A percentile compares a stretch with the other conserved stretches of the same genome.
phyloP scores from a whole-genome alignment of 2,888 invertebrate species.

The Slavum lentiscoides region DNA sequence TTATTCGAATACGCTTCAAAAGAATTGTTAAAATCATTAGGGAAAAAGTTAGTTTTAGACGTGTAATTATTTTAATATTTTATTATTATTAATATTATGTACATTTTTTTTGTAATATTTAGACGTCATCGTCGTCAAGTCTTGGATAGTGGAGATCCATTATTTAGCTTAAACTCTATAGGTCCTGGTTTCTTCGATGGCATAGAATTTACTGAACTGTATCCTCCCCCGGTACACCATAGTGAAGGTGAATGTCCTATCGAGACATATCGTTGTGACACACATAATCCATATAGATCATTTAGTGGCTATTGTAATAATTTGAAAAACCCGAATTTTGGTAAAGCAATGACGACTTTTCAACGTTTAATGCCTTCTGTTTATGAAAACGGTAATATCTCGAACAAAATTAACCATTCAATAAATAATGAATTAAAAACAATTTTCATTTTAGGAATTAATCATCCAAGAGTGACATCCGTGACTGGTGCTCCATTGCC shows the following conservation, averaged over 20 bases:
- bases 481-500: constrained; percentile 78
- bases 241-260: constrained; percentile 70
- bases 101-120: background rate
- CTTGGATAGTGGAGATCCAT: constrained; percentile 65
- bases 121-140: constrained; percentile 68
- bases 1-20: constrained; percentile 85
- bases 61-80: too few relatives aligned
- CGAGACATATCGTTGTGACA: constrained; percentile 61
- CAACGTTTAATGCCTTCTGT: constrained; percentile 80
- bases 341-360: constrained; percentile 83
- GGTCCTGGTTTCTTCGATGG: constrained; percentile 72
- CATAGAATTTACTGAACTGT: constrained; percentile 74
- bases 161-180: constrained; percentile 62
- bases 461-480: constrained; percentile 74
- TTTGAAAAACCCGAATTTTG: constrained; percentile 77
- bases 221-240: constrained; percentile 61
- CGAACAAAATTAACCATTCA: background rate
- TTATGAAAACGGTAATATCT: constrained; percentile 77
- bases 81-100: background rate
- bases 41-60: constrained; percentile 41
- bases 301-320: constrained; percentile 88
- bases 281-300: constrained; percentile 65
- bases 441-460: constrained; percentile 66
- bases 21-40: constrained; percentile 70
- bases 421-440: constrained; percentile 9